Evolutionary conservation across 2,888 invertebrate species (phyloP).

Genomic region (Mesoligia furuncula): DNA sequence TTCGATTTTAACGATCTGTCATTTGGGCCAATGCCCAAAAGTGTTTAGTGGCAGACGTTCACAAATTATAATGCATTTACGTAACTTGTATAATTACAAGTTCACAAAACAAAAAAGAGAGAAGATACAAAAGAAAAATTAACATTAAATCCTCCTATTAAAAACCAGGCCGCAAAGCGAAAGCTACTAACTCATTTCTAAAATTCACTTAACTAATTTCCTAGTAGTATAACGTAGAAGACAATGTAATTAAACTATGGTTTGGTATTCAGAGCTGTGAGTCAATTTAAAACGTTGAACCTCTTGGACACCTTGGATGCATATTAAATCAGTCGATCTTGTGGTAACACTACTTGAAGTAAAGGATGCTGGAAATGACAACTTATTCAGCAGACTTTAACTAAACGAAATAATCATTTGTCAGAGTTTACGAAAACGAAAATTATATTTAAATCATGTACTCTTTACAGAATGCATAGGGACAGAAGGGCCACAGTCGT

Average conservation of each 20-base stretch:
- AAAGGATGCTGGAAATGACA: constrained; percentile 66
- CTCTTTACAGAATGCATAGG: no score
- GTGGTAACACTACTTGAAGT: constrained; percentile 62
- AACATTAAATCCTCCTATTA: neutral
- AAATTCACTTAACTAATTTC: constrained; percentile 61
- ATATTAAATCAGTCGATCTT: constrained; percentile 86
- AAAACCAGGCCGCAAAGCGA: neutral
- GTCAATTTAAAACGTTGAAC: constrained; percentile 87
- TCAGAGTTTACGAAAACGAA: neutral
- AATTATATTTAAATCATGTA: neutral
- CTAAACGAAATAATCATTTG: neutral
- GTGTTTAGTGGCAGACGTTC: neutral
- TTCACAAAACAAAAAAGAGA: neutral
- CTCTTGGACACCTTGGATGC: constrained; percentile 85
- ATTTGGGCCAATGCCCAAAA: neutral
- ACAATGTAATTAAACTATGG: constrained; percentile 76
- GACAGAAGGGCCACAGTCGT: neutral
- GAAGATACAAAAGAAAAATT: neutral
- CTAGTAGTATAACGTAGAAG: constrained; percentile 54
- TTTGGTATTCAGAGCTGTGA: constrained; percentile 83
- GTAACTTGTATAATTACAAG: neutral
- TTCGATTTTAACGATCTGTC: neutral
- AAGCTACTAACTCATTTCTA: constrained; percentile 33
- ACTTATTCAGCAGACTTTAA: neutral
- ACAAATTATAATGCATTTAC: neutral